These are phyloP conservation scores for Podarcis lilfordi DNA, from an alignment of 2,797 vertebrate genomes.

Conservation along the genomic window DNA sequence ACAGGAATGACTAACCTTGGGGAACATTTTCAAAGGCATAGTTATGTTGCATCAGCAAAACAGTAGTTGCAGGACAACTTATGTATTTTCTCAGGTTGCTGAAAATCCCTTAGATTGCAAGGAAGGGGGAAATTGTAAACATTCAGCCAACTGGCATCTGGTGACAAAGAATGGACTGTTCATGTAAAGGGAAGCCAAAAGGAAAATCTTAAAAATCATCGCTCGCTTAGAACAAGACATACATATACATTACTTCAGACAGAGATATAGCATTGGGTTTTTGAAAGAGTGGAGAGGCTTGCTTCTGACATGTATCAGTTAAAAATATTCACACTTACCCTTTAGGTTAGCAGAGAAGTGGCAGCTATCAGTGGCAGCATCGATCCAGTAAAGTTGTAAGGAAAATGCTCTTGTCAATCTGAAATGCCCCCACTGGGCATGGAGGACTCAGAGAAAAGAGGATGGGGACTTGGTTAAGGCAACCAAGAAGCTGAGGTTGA, in stretches of 20 bases:
- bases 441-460: neutral
- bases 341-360: conserved; percentile 22
- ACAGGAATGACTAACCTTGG: no score
- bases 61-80: neutral
- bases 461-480: neutral
- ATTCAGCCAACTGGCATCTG: neutral
- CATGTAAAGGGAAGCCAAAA: neutral
- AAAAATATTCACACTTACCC: conserved; percentile 49
- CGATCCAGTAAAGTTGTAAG: neutral
- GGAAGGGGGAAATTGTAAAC: neutral
- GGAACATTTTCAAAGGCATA: neutral
- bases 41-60: neutral
- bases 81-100: neutral
- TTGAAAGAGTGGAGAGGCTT: neutral
- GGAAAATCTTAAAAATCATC: neutral
- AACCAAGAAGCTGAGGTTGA: neutral
- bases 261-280: neutral
- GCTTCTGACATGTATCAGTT: neutral
- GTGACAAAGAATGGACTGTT: neutral
- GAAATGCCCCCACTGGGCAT: conserved; percentile 13
- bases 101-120: conserved; percentile 10
- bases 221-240: neutral
- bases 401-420: neutral
- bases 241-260: neutral
- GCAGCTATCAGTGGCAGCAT: neutral